Conservation (phyloP, 2,113 vertebrate species). For the Perognathus longimembris region DNA sequence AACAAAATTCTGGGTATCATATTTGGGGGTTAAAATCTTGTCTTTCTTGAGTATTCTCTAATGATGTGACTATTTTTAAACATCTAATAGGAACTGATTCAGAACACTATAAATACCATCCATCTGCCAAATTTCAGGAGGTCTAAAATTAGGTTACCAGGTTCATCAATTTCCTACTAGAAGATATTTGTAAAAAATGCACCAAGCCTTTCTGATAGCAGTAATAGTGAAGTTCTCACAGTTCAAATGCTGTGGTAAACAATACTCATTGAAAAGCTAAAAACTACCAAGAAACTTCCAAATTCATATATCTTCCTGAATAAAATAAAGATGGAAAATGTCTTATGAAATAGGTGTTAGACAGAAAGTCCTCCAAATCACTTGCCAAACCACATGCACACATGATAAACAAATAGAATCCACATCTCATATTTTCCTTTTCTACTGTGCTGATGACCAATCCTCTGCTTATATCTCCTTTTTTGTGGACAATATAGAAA, state of each 20-base stretch:
- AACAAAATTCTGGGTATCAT: constrained; percentile 50
- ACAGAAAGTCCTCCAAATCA: not conserved
- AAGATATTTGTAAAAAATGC: constrained; percentile 52
- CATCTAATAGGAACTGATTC: constrained; percentile 69
- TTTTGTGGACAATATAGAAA: not conserved
- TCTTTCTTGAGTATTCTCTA: constrained; percentile 60
- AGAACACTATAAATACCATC: constrained; percentile 67
- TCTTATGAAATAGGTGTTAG: not conserved
- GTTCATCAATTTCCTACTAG: constrained; percentile 74
- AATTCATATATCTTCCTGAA: constrained; percentile 35
- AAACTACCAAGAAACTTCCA: not conserved
- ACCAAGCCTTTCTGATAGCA: not conserved
- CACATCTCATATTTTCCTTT: not conserved
- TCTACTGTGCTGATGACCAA: no score
- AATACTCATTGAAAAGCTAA: not conserved
- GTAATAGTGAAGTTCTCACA: not conserved
- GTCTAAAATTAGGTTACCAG: constrained; percentile 74
- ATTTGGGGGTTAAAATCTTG: constrained; percentile 52
- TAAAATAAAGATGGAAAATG: constrained; percentile 35
- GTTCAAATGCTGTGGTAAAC: not conserved
- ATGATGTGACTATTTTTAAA: constrained; percentile 67
- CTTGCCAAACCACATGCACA: not conserved
- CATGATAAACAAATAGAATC: not conserved
- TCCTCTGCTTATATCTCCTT: not conserved
- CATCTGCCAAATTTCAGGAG: constrained; percentile 61